Base-by-base conservation (phyloP, 1,140 invertebrate genomes). In the Neotoxoptera formosana region DNA sequence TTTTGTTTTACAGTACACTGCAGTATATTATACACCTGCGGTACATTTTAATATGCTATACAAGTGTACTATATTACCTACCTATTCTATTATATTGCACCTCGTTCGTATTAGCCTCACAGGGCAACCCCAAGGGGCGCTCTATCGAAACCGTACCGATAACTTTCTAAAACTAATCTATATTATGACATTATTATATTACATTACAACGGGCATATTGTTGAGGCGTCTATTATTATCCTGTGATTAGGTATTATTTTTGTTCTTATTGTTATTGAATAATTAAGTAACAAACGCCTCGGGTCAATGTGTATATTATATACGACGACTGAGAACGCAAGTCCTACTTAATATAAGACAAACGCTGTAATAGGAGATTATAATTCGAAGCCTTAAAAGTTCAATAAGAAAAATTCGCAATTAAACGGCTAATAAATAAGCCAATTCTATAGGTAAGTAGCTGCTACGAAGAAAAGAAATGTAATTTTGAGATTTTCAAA, bases 151-250 rank as follows among this genome's bases (percentile, higher is more conserved):
- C 67, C 67, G 30, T 91, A 83, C 81, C 81, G 20, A 86, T 53
- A 93, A 93, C 91, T 93, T 93, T 93, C 91, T 93, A 93, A 93
- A 93, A 93, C 48, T 93, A 93, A 93, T 93, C 91, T 84, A 93
- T 93, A 93, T 93, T 93, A 93, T 93, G 91, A 93, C 81, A 93
- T 92, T 84, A 56, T 76, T 92, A 81, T 51, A 84, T 93, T 76
- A 76, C 14, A 48, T 67, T 86, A 88, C 91, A 83, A 41, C n/a
- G 91, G 21, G 23, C 76, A 83, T 83, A 93, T 93, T 93, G 91
- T 93, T 84, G 9, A 41, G 81, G 56, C n/a, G 17, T 84, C 41
- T 86, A 93, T 93, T 93, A 93, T 93, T 86, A 93, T 93, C 25
- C 34, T 76, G n/a, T 67, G 91, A 93, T 93, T 86, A 93, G 48